Evolutionary conservation across 2,113 vertebrate species (phyloP).

Genomic region (Glaucomys volans): DNA sequence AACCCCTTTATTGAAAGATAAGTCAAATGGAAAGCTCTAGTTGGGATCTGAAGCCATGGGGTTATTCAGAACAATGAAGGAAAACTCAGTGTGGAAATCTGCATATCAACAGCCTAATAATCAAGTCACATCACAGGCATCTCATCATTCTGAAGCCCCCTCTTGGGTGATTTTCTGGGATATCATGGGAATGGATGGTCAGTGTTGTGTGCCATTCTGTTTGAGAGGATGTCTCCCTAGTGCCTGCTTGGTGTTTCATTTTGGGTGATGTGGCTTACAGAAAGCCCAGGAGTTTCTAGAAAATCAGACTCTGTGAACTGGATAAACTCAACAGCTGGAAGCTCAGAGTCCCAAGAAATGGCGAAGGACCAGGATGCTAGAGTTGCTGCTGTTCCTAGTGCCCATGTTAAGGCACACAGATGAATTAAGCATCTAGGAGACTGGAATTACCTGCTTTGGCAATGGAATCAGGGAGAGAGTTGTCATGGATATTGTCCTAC

Average conservation of each 20-base stretch:
- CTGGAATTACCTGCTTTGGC: background rate
- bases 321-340: background rate
- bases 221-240: background rate
- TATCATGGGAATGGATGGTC: fast-evolving
- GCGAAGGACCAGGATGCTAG: fast-evolving
- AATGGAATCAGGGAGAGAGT: background rate
- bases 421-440: background rate
- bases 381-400: too few relatives aligned
- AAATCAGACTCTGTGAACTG: background rate
- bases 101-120: background rate
- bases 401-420: background rate
- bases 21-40: background rate
- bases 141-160: background rate
- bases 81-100: too few relatives aligned
- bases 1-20: background rate
- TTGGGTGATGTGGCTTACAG: background rate
- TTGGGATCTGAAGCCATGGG: background rate
- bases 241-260: background rate
- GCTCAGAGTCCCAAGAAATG: background rate
- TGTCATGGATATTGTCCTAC: background rate
- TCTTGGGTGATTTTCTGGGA: background rate
- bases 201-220: too few relatives aligned
- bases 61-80: background rate
- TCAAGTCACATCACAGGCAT: background rate
- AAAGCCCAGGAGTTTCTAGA: background rate